phyloP scores from a whole-genome alignment of 1,140 invertebrate genomes.

The Brachionus plicatilis region DNA sequence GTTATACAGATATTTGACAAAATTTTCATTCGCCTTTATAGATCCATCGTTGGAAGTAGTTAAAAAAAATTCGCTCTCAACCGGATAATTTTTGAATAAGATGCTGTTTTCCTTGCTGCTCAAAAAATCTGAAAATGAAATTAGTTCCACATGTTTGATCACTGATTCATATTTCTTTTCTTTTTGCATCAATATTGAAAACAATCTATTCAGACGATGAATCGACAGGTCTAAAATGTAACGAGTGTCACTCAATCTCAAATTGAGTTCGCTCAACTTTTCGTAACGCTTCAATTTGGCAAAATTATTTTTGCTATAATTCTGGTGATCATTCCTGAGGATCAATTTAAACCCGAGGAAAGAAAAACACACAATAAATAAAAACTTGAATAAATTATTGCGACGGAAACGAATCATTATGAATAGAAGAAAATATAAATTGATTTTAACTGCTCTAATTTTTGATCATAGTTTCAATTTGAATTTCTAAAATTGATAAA shows the following conservation, averaged over 20 bases:
- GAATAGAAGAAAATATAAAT: not conserved
- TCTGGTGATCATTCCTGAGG: not conserved
- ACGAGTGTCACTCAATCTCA: not conserved
- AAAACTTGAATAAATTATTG: not conserved
- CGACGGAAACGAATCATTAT: not conserved
- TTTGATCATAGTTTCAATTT: not conserved
- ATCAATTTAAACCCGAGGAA: not conserved
- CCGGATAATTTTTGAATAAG: not conserved
- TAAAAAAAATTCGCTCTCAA: not conserved
- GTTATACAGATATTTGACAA: slow-evolving; percentile 19
- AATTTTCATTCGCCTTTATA: not conserved
- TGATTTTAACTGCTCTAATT: not conserved
- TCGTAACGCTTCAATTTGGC: not conserved
- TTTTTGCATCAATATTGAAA: slow-evolving; percentile 12
- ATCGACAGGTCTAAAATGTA: not conserved
- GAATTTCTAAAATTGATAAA: not conserved
- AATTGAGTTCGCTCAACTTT: not conserved
- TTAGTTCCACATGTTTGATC: not conserved
- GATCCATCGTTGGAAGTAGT: not conserved
- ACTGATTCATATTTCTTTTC: not conserved
- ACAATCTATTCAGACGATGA: not conserved
- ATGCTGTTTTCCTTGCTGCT: not conserved
- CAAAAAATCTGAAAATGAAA: slow-evolving; percentile 26
- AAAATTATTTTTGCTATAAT: not conserved
- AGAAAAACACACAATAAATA: not conserved